Base-by-base conservation (phyloP, 2,888 invertebrate genomes). In the Parthenolecanium corni region DNA sequence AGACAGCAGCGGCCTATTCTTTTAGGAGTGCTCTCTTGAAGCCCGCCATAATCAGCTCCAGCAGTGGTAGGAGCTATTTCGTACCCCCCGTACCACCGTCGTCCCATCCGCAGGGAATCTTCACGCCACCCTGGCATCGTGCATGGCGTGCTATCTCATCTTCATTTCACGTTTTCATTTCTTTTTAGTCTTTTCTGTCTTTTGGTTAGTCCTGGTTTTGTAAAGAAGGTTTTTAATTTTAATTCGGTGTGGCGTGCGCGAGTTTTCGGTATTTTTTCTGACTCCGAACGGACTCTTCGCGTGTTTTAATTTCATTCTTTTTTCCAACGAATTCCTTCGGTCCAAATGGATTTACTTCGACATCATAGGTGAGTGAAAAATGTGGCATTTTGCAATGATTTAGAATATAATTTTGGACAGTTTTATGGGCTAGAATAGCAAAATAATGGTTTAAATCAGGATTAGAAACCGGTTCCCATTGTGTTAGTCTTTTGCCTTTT, bases 81-180 rank as follows among this genome's bases (percentile, higher is more conserved):
- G 3, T 24, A 52, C 52, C 24, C 52, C 20, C 31, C 52, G 20
- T 40, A 40, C 9, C 38, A 20, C 21, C 46, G 16, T 36, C 24
- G 14, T 58, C 25, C 58, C 47, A 58, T 47, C 46, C 47, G 20
- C 11, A 49, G 47, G 36, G 58, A 58, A 58, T 58, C 36, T 58
- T 42, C 23, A 38, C 46, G 44, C 44, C 57, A 58, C 49, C 58
- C 58, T 36, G 58, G 46, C 47, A 25, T 44, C 42, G 38, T 40
- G 40, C 3, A 18, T 36, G 38, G 14, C 54, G 40, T 21, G 38
- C 38, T 16, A 20, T 40, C n/a, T 54, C 38, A 25, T 52, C 36
- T 38, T 40, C 18, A 54, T 54, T 54, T 54, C 16, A 52, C 24
- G 31, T 16, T 52, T 20, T 52, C 31, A 12, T 9, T 54, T 21